Evolutionary conservation across 2,113 vertebrate species (phyloP).

Genomic region (Cisticola juncidis): DNA sequence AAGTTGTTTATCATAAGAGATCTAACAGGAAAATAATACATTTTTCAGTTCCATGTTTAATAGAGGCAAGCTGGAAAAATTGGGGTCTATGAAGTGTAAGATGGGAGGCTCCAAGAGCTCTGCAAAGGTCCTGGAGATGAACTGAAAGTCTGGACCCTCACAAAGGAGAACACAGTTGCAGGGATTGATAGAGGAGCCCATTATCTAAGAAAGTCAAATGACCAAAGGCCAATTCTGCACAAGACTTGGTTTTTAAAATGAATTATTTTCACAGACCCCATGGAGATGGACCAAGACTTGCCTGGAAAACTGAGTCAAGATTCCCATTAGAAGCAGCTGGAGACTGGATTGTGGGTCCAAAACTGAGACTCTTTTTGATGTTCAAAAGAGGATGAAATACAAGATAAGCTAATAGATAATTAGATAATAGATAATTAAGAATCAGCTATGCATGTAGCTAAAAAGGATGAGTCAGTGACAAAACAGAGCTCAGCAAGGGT

Average conservation of each 20-base stretch:
- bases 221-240: not conserved
- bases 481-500: conserved; percentile 8
- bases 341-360: not conserved
- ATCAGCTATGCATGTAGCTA: conserved; percentile 21
- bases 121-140: not conserved
- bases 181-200: accelerated
- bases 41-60: not conserved
- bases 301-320: not conserved
- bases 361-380: not conserved
- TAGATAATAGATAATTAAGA: conserved; percentile 59
- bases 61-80: not conserved
- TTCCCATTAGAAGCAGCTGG: not conserved
- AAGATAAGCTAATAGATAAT: conserved; percentile 50
- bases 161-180: not conserved
- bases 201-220: not conserved
- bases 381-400: conserved; percentile 37
- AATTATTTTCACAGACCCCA: not conserved
- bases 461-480: conserved; percentile 46
- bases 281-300: not conserved
- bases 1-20: not conserved
- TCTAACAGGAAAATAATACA: not conserved
- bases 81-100: accelerated
- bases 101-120: not conserved
- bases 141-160: not conserved
- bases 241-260: not conserved